These are phyloP conservation scores for Gymnopithys bicolor DNA, from an alignment of 2,797 vertebrate species.

Conservation along the genomic window DNA sequence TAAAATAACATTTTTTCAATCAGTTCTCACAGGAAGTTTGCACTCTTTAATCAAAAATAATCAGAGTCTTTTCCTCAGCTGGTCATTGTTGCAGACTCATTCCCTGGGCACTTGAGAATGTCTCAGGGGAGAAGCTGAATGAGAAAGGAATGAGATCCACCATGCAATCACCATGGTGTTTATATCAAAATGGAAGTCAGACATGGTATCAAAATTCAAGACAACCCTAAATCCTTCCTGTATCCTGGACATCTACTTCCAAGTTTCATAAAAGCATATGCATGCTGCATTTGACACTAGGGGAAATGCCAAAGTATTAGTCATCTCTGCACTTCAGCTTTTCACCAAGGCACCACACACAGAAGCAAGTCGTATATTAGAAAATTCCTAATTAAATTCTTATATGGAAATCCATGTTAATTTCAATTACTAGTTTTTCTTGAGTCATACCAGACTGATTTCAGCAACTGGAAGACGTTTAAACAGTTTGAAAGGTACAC, in stretches of 20 bases:
- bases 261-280: not conserved
- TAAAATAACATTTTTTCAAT: slow-evolving; percentile 44
- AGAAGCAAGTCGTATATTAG: not conserved
- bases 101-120: slow-evolving; percentile 20
- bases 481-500: not conserved
- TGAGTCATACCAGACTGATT: not conserved
- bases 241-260: slow-evolving; percentile 8
- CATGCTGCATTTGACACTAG: not conserved
- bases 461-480: not conserved
- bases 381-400: not conserved
- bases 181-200: slow-evolving; percentile 22
- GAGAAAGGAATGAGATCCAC: not conserved
- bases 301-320: not conserved
- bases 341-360: not conserved
- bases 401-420: not conserved
- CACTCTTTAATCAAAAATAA: slow-evolving; percentile 35
- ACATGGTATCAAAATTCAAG: not conserved
- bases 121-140: slow-evolving; percentile 38
- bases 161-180: not conserved
- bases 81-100: slow-evolving; percentile 46
- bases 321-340: not conserved
- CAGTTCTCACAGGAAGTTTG: slow-evolving; percentile 53
- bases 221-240: slow-evolving; percentile 42
- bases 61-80: slow-evolving; percentile 37
- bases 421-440: not conserved